Base-by-base conservation (phyloP, 1,140 invertebrate genomes). In the Drosophila prosaltans region DNA sequence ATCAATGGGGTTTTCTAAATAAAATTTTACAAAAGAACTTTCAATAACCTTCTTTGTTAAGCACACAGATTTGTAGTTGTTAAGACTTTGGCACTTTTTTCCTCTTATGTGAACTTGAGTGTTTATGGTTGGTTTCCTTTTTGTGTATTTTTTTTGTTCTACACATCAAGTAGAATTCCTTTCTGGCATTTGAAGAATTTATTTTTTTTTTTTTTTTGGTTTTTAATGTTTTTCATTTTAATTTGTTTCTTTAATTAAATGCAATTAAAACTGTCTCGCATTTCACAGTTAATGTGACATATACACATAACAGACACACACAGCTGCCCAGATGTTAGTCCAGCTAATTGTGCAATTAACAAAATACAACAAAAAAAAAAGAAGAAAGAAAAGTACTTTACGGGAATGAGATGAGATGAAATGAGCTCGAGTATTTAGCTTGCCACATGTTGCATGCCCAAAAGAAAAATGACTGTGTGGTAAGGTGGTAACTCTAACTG, bases 271-370 rank as follows among this genome's bases (percentile, higher is more conserved):
- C 59, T 66, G 63, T 78, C 67, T 69, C 65, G 69, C 26, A 67
- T 57, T 65, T 59, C 45, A 41, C 43, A 39, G 48, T 21, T 30
- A 36, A 39, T 39, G 26, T 51, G 51, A 59, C 65, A 58, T 24
- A 58, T 24, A 59, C 67, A 61, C 66, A 59, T 21, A 36, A 40
- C 9, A 55, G 16, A 63, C 51, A 43, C 59, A 55, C 72, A 78
- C 67, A 83, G 76, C 77, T 81, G 83, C 74, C 48, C 83, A 86
- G 84, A 86, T 86, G 82, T 69, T 78, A 65, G 72, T 71, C 72
- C 77, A 80, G 83, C 70, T 88, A 88, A 88, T 88, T 88, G 83
- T 74, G 77, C 84, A 88, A 89, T 89, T 89, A 88, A 79, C 83
- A 82, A 11, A n/a, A 28, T 30, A 41, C 55, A 32, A 39, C 45